These are phyloP conservation scores for Furcifer pardalis DNA, from an alignment of 2,797 vertebrate genomes.

Conservation along the genomic window DNA sequence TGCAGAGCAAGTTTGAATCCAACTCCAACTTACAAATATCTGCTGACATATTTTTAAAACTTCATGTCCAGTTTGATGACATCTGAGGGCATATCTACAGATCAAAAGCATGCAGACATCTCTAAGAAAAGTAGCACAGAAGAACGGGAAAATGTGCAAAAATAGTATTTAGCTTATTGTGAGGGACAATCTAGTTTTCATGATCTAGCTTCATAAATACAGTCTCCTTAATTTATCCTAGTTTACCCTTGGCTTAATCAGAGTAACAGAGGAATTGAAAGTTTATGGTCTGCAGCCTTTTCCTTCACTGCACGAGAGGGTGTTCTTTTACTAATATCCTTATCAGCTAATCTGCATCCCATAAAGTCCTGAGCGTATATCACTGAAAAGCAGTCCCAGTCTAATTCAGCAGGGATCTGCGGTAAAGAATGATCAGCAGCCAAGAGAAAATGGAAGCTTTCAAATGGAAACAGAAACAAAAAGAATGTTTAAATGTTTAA, in stretches of 20 bases:
- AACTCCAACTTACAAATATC: too few species aligned
- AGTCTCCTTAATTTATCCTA: slow-evolving; percentile 26
- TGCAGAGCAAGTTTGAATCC: too few species aligned
- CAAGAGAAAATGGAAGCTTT: slow-evolving; percentile 35
- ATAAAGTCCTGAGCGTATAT: slow-evolving; percentile 13
- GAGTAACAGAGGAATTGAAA: slow-evolving; percentile 20
- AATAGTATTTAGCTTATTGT: neutral
- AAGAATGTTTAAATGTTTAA: slow-evolving; percentile 55
- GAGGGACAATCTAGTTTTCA: neutral
- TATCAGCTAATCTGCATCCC: slow-evolving; percentile 38
- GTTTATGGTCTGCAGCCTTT: neutral
- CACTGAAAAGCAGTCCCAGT: slow-evolving; percentile 19
- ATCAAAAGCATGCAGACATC: neutral
- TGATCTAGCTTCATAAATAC: neutral
- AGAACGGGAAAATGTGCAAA: too few species aligned
- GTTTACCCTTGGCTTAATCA: slow-evolving; percentile 42
- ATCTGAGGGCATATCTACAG: too few species aligned
- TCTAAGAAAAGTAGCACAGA: neutral
- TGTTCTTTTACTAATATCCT: slow-evolving; percentile 5
- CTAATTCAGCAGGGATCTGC: slow-evolving; percentile 11
- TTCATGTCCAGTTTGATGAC: too few species aligned
- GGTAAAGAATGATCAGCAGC: slow-evolving; percentile 16
- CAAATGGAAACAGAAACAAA: slow-evolving; percentile 47
- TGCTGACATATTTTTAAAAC: too few species aligned
- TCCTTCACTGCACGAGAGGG: slow-evolving; percentile 23